Percentiles rank a stretch among this genome's conserved stretches.
Evolutionary conservation across 1,140 invertebrate species (phyloP).

Genomic region (Drosophila willistoni): DNA sequence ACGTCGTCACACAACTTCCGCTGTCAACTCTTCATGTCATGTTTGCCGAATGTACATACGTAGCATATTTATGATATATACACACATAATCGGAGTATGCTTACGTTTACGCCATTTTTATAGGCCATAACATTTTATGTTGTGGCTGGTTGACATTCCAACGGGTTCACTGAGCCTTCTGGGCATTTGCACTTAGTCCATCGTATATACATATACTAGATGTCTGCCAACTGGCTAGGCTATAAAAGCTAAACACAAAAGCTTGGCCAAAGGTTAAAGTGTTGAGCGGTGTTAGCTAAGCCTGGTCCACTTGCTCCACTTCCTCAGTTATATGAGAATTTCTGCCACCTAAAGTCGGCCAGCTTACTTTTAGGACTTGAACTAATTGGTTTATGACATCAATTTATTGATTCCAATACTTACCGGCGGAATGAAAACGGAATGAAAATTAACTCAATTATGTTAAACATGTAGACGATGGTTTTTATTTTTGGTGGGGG

Average conservation of each 20-base stretch:
- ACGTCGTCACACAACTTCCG: background rate
- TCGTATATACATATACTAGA: too few species aligned
- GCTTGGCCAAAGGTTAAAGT: conserved; percentile 43
- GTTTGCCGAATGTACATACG: background rate
- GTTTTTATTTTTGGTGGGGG: background rate
- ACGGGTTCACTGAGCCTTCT: conserved; percentile 11
- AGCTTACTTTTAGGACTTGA: background rate
- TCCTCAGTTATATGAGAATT: background rate
- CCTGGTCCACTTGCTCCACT: background rate
- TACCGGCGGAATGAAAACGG: background rate
- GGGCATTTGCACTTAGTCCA: conserved; percentile 6
- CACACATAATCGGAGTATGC: conserved; percentile 32
- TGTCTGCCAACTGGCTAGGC: conserved; percentile 12
- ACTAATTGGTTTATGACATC: conserved; percentile 2
- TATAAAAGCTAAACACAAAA: conserved; percentile 28
- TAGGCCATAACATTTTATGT: conserved; percentile 50
- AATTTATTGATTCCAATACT: conserved; percentile 3
- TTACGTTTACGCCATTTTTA: conserved; percentile 48
- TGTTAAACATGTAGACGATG: background rate
- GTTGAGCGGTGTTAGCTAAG: conserved; percentile 36
- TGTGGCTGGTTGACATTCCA: conserved; percentile 19
- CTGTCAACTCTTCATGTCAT: conserved; percentile 3
- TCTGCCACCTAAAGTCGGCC: background rate
- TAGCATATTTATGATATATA: conserved; percentile 23
- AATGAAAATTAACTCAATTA: conserved; percentile 1